phyloP scores from a whole-genome alignment of 2,888 invertebrate species.

The Tachina fera region DNA sequence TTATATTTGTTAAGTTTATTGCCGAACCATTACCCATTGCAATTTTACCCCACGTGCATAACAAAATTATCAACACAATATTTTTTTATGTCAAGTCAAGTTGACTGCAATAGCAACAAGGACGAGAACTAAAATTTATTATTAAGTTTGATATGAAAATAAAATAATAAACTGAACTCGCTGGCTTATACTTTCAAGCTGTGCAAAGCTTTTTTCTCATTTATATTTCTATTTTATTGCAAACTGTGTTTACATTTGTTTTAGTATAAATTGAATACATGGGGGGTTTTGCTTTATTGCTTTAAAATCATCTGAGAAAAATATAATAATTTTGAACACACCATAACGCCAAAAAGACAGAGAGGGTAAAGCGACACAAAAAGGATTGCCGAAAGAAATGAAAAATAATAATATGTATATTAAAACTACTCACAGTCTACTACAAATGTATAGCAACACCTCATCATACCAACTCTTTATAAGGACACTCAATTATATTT shows the following conservation, averaged over 20 bases:
- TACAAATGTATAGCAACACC: not conserved
- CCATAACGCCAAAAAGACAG: not conserved
- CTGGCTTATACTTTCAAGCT: slow-evolving; percentile 44
- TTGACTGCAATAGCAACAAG: not conserved
- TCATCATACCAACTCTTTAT: not conserved
- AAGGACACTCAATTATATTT: too few relatives aligned
- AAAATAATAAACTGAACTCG: slow-evolving; percentile 41
- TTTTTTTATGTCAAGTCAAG: not conserved
- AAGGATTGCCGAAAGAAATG: not conserved
- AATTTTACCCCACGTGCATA: not conserved
- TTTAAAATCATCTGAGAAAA: not conserved
- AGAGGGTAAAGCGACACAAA: not conserved
- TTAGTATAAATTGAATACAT: slow-evolving; percentile 14
- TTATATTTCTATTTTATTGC: slow-evolving; percentile 14
- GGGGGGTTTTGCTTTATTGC: not conserved
- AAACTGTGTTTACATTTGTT: slow-evolving; percentile 21
- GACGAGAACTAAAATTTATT: slow-evolving; percentile 5
- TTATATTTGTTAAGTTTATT: too few relatives aligned
- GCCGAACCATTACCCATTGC: too few relatives aligned
- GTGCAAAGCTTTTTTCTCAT: slow-evolving; percentile 45
- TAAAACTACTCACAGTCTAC: not conserved
- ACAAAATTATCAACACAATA: not conserved
- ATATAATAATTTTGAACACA: not conserved
- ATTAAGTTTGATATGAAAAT: slow-evolving; percentile 15
- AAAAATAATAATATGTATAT: not conserved